Evolutionary conservation across 1,140 invertebrate genomes (phyloP), one percentile per base, ranked within the genome.

Genomic region (Halictus rubicundus): DNA sequence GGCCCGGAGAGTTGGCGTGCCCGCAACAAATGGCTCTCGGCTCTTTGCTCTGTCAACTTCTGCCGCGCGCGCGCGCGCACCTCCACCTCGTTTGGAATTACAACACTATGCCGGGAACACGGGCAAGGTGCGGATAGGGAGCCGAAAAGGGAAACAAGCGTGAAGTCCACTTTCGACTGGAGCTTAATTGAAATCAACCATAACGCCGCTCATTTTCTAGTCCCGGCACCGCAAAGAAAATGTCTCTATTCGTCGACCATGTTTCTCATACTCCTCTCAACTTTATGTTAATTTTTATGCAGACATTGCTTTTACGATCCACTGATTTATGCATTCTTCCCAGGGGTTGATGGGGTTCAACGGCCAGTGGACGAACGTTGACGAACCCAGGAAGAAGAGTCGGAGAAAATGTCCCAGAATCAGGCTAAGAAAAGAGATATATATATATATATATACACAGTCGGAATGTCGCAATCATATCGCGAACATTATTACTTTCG

Each of bases 401-500:
- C 49, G 2, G 16, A 3, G 12, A 1, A 14, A 16, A 16, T 16
- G 16, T 19, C 49, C 49, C 49, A 52, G 49, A 52, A 16, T 6
- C 49, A 5, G 16, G 16, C 21, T 9, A n/a, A n/a, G 54, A n/a
- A 57, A 57, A 21, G 16, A 52, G n/a, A n/a, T n/a, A n/a, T n/a
- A n/a, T n/a, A n/a, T n/a, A n/a, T n/a, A n/a, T n/a, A n/a, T n/a
- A n/a, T n/a, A n/a, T n/a, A n/a, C n/a, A n/a, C 6, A n/a, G 8
- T 32, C 32, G n/a, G 21, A n/a, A 57, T 57, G n/a, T 21, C 19
- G 54, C 54, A n/a, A 57, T 57, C 54, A n/a, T n/a, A 57, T 57
- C 54, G 54, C 54, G 54, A 57, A n/a, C 19, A n/a, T 57, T 57
- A 57, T 57, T 57, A 57, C 21, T n/a, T 57, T 57, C 54, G 54